phyloP scores from a whole-genome alignment of 2,888 invertebrate genomes.

The Phasia obesa region DNA sequence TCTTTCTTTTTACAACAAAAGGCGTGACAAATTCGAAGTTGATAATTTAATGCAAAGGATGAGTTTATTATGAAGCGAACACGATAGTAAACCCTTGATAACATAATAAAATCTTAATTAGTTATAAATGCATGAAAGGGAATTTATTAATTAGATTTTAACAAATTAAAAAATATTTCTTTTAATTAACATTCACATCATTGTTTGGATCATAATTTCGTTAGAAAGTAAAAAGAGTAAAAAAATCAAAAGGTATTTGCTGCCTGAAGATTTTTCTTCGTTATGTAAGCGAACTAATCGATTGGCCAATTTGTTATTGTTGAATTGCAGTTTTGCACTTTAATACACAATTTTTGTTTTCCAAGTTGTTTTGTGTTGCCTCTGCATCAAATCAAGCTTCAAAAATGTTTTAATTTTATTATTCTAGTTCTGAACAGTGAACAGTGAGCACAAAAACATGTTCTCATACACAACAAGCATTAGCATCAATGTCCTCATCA shows the following conservation, averaged over 20 bases:
- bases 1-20: slow-evolving; percentile 48
- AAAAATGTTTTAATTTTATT: slow-evolving; percentile 44
- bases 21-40: slow-evolving; percentile 68
- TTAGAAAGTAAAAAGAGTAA: slow-evolving; percentile 1
- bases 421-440: slow-evolving; percentile 44
- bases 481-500: not conserved
- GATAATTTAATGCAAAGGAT: slow-evolving; percentile 53
- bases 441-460: slow-evolving; percentile 28
- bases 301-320: slow-evolving; percentile 66
- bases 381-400: slow-evolving; percentile 32
- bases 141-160: slow-evolving; percentile 16
- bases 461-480: slow-evolving; percentile 8
- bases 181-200: too few relatives aligned
- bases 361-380: not conserved
- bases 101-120: slow-evolving; percentile 49
- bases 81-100: not conserved
- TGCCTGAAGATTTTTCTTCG: not conserved
- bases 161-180: not conserved
- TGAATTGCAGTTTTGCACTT: slow-evolving; percentile 60
- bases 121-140: not conserved
- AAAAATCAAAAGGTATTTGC: not conserved
- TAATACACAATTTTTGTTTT: slow-evolving; percentile 36
- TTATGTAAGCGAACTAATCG: slow-evolving; percentile 50
- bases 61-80: slow-evolving; percentile 47
- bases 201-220: not conserved